Evolutionary conservation across 2,888 invertebrate genomes (phyloP).

Genomic region (Panzeria rudis): DNA sequence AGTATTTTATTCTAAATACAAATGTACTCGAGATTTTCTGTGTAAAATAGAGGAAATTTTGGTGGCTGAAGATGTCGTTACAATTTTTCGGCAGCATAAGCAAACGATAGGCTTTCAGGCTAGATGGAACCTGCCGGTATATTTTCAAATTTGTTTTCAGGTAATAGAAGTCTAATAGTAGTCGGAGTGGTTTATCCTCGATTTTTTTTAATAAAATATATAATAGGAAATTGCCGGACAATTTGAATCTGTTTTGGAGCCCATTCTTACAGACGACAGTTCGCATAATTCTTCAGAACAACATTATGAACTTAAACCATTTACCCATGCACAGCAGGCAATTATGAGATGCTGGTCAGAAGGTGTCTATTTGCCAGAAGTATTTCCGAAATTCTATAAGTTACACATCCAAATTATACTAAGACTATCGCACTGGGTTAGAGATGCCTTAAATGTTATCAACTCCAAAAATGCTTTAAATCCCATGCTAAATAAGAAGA

Average conservation of each 20-base stretch:
- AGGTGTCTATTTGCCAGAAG: constrained; percentile 90
- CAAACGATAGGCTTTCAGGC: constrained; percentile 92
- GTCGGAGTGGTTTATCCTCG: background rate
- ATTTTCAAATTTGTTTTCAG: constrained; percentile 95
- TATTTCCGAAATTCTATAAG: constrained; percentile 94
- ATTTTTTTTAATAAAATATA: background rate
- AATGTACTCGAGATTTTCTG: constrained; percentile 90
- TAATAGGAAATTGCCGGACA: constrained; percentile 91
- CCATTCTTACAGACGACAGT: constrained; percentile 76
- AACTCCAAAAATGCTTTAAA: constrained; percentile 44
- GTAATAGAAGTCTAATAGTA: constrained; percentile 77
- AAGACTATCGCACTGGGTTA: constrained; percentile 91
- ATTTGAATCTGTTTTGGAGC: constrained; percentile 79
- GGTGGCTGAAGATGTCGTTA: constrained; percentile 85
- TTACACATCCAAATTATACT: constrained; percentile 92
- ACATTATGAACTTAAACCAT: constrained; percentile 78
- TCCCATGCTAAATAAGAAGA: constrained; percentile 74
- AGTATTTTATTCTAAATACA: constrained; percentile 92
- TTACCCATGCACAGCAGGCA: constrained; percentile 85
- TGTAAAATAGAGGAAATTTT: constrained; percentile 87
- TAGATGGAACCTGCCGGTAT: constrained; percentile 97
- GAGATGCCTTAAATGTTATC: constrained; percentile 83
- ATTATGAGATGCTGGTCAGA: constrained; percentile 89
- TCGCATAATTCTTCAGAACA: constrained; percentile 66
- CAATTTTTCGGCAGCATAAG: constrained; percentile 87